Evolutionary conservation across 92 coral and sea anemone genomes (phyloP).

Genomic region (Umimayanthus kanabou): DNA sequence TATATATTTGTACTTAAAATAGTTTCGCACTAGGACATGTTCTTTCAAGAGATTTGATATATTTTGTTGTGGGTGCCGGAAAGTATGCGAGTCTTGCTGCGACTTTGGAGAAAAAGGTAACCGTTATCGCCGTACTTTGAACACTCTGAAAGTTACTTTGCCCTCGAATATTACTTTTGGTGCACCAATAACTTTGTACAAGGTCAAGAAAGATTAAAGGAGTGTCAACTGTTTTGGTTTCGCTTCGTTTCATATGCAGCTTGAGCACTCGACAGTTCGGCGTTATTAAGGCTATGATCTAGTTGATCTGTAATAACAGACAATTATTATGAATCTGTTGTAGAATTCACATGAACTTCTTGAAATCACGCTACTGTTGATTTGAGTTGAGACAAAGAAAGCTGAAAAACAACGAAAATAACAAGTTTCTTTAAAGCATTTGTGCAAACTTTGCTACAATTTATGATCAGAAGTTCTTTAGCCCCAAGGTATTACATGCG

Average conservation of each 20-base stretch:
- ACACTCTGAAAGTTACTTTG: not conserved
- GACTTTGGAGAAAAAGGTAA: not conserved
- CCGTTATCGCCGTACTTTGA: not conserved
- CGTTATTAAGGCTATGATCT: not conserved
- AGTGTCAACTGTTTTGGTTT: conserved; percentile 27
- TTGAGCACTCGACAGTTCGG: not conserved
- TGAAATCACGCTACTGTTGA: not conserved
- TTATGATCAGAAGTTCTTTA: not conserved
- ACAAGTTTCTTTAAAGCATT: conserved; percentile 6
- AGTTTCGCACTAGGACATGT: not conserved
- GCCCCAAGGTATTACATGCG: not conserved
- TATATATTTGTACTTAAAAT: not conserved
- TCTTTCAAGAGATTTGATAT: not conserved
- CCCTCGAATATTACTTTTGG: not conserved
- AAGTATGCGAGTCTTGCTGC: not conserved
- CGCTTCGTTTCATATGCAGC: conserved; percentile 26
- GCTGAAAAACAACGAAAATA: conserved; percentile 23
- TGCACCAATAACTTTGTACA: not conserved
- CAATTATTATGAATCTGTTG: conserved; percentile 1
- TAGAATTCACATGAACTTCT: not conserved
- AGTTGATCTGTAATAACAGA: conserved; percentile 8
- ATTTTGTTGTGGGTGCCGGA: not conserved
- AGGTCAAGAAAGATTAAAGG: conserved; percentile 34
- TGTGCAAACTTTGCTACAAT: not conserved
- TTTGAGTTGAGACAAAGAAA: not conserved